Base-by-base conservation (phyloP, 2,888 invertebrate species). In the Hymenopus coronatus region DNA sequence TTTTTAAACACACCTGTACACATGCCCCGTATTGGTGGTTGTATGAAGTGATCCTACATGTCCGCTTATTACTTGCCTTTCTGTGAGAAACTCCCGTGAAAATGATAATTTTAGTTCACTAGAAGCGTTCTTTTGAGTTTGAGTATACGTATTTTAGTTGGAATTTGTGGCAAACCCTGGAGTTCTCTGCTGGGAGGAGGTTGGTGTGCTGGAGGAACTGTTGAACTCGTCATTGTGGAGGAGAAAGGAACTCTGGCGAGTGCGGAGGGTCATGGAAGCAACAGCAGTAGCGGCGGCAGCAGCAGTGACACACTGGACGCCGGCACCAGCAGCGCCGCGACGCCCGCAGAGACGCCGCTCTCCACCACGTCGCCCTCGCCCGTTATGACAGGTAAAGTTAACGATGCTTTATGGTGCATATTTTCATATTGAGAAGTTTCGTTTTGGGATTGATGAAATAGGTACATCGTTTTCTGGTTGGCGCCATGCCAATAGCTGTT, bases 301-400 rank as follows among this genome's bases (percentile, higher is more conserved):
- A 33, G 85, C 20, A 46, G 40, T 33, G 85, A 46, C n/a, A 46
- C 40, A 4, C 40, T 33, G 40, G 85, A 46, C 46, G 85, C 40
- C 40, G 40, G 85, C 85, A 40, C n/a, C 30, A 46, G 40, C n/a
- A 46, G 40, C 40, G 27, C n/a, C 85, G 40, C 85, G 27, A 40
- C 85, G 85, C 85, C 85, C 30, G 25, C 30, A 46, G 33, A 85
- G 54, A 20, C 84, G 88, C 88, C 88, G 28, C 83, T 88, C 28
- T 88, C 88, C 54, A 88, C 84, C 33, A 88, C 88, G 84, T 88
- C 88, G 54, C 84, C 88, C 28, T 70, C 84, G n/a, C 70, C 88
- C 81, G 54, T 88, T 84, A 88, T 88, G 88, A 88, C 88, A 88
- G 88, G 88, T 88, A 88, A 6, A 40, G n/a, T 12, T 46, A 28